Evolutionary conservation across 2,113 vertebrate species (phyloP), one percentile per base, ranked within the genome.

Genomic region (Tor tambroides): DNA sequence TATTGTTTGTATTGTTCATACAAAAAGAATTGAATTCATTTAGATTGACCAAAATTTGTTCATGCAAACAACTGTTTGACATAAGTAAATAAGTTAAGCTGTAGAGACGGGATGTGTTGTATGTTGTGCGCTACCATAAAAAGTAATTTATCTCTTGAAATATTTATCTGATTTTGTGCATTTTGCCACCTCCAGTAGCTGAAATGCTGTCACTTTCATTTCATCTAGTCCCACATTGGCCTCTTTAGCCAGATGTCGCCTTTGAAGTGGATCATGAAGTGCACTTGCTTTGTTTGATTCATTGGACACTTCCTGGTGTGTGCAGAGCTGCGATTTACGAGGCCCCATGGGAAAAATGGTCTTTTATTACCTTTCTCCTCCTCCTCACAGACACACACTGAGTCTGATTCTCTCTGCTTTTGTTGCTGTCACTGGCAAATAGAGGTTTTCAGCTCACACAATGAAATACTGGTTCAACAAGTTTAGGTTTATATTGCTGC

Each of bases 381-480:
- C 63, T 65, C n/a, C 51, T 21, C 51, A 54, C 51, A 54, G 51
- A 54, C 49, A 51, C 49, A 17, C 1, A 28, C 65, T 2, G 56
- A 67, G 17, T 71, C 72, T 63, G 43, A 83, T 30, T 78, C 38
- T 83, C 23, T 46, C 46, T 49, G 41, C 65, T 35, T 61, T 80
- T 85, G 88, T 87, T 43, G 69, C 82, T n/a, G 56, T 61, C 56
- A n/a, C 56, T 61, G 56, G 56, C 23, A n/a, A 61, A 59, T 59
- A 59, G 23, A 19, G 6, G 10, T 63, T 49, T 69, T 32, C 59
- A 14, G 56, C 85, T 71, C 84, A 38, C 82, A 77, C 59, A 46
- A 14, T 32, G 7, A 26, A 71, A 76, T 77, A 85, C 82, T 61
- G 43, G 85, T 77, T 87, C 38, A 85, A 71, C 88, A 71, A 85